A percentile compares a stretch with the other conserved stretches of the same genome.
These are phyloP conservation scores for Acholoe squamosa DNA, from an alignment of 2,888 invertebrate species.

Conservation along the genomic window DNA sequence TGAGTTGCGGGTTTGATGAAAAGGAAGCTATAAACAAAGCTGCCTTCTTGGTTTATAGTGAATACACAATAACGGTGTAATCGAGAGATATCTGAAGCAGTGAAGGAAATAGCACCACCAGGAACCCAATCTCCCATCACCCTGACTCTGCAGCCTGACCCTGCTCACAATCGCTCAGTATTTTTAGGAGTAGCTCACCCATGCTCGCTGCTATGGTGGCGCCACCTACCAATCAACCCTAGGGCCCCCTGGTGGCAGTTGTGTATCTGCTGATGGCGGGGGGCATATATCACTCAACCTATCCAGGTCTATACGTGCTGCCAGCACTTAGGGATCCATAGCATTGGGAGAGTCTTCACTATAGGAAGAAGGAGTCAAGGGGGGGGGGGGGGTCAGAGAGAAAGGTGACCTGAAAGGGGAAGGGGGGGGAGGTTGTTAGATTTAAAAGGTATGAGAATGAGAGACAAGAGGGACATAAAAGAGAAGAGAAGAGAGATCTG, in stretches of 20 bases:
- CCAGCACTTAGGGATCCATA: neutral
- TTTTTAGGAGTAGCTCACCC: conserved; percentile 22
- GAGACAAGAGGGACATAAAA: too few relatives aligned
- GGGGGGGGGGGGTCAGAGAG: neutral
- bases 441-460: too few relatives aligned
- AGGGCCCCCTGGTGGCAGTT: neutral
- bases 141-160: neutral
- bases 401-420: too few relatives aligned
- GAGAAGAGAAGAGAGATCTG: too few relatives aligned
- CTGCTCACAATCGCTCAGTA: neutral
- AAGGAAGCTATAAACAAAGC: too few relatives aligned
- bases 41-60: too few relatives aligned
- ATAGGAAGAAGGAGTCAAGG: neutral
- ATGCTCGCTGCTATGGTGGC: neutral
- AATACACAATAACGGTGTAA: too few relatives aligned
- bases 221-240: conserved; percentile 32
- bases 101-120: neutral
- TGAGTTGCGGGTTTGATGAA: too few relatives aligned
- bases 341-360: neutral
- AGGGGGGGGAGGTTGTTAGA: too few relatives aligned
- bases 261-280: conserved; percentile 16
- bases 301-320: neutral
- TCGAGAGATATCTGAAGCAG: too few relatives aligned
- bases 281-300: conserved; percentile 35
- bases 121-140: neutral